phyloP scores from a whole-genome alignment of 2,113 vertebrate species.

The Hypanus sabinus region DNA sequence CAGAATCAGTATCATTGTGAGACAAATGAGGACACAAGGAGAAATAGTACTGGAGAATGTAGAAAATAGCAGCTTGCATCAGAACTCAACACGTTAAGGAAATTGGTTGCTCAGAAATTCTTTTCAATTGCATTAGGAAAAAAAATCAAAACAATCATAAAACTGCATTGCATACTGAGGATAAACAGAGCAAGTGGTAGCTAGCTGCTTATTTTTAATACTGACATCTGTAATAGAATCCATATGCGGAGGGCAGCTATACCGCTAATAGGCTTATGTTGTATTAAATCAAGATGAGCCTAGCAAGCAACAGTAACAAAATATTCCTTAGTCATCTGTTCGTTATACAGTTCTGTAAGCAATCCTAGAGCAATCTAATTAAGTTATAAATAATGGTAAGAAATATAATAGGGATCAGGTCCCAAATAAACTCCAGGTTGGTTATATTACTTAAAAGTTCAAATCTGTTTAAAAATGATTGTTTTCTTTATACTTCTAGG shows the following conservation, averaged over 20 bases:
- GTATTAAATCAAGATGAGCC: slow-evolving; percentile 31
- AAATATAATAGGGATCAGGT: slow-evolving; percentile 26
- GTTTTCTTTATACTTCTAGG: not conserved
- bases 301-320: slow-evolving; percentile 35
- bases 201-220: slow-evolving; percentile 32
- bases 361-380: slow-evolving; percentile 21
- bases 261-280: not conserved
- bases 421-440: not conserved
- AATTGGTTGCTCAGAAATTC: not conserved
- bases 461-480: not conserved
- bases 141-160: slow-evolving; percentile 19
- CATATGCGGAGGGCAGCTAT: not conserved
- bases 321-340: slow-evolving; percentile 34
- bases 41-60: not conserved
- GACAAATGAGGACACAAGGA: not conserved
- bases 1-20: not conserved
- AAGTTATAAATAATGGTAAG: slow-evolving; percentile 34
- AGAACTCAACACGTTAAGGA: not conserved
- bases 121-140: not conserved
- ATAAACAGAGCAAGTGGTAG: slow-evolving; percentile 23
- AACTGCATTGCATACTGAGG: not conserved
- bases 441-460: not conserved
- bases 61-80: not conserved
- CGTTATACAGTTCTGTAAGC: slow-evolving; percentile 16
- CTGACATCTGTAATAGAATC: slow-evolving; percentile 24